phyloP scores from a whole-genome alignment of 2,888 invertebrate species.

The Homarus gammarus region DNA sequence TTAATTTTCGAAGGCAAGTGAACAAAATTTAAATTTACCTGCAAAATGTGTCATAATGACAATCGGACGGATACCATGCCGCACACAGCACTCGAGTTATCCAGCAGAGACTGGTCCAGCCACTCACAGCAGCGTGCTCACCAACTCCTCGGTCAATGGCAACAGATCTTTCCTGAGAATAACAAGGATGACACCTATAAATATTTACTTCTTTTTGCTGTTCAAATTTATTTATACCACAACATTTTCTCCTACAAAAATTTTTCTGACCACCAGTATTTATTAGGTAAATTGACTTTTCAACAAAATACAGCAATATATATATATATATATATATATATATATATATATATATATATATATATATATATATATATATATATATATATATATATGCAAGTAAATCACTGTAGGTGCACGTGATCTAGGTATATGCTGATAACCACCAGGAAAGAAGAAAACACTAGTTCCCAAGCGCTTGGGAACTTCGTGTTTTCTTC shows the following conservation, averaged over 20 bases:
- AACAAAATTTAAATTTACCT: slow-evolving; percentile 21
- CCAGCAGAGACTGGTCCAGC: slow-evolving; percentile 9
- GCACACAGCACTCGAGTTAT: neutral
- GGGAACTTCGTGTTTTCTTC: too few species aligned
- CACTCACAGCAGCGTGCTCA: neutral
- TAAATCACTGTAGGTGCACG: too few species aligned
- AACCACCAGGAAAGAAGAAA: too few species aligned
- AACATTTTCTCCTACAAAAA: too few species aligned
- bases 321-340: neutral
- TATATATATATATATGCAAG: slow-evolving; percentile 51
- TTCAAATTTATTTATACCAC: neutral
- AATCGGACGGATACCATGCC: slow-evolving; percentile 16
- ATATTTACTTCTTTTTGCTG: slow-evolving; percentile 27
- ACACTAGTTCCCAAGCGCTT: too few species aligned
- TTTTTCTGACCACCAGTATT: too few species aligned
- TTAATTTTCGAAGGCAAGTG: too few species aligned
- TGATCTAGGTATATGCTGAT: too few species aligned
- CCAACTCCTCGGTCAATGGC: neutral
- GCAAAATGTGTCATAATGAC: slow-evolving; percentile 49
- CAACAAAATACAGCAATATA: too few species aligned
- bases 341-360: slow-evolving; percentile 32
- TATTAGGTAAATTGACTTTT: too few species aligned
- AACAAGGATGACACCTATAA: slow-evolving; percentile 10
- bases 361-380: slow-evolving; percentile 47
- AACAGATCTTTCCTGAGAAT: neutral